Evolutionary conservation across 2,113 vertebrate genomes (phyloP).

Genomic region (Brienomyrus brachyistius): DNA sequence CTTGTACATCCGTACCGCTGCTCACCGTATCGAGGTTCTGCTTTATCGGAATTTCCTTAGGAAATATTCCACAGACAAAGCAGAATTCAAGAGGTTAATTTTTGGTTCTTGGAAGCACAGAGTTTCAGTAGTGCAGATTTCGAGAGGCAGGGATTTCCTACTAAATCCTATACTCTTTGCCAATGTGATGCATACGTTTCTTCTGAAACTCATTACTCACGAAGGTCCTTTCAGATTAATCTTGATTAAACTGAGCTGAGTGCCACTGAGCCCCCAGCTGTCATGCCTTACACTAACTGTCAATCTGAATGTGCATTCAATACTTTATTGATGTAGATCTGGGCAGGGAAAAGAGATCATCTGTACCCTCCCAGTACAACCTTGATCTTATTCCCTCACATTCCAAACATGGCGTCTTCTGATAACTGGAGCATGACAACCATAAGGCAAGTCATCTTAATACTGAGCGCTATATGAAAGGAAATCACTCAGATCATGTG

Average conservation of each 20-base stretch:
- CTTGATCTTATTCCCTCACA: background rate
- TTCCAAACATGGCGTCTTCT: background rate
- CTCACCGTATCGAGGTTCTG: background rate
- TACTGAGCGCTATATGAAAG: background rate
- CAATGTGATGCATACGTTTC: conserved; percentile 42
- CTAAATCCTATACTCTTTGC: conserved; percentile 35
- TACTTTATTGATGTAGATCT: background rate
- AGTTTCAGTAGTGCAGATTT: conserved; percentile 45
- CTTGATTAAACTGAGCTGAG: conserved; percentile 49
- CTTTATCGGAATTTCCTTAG: background rate
- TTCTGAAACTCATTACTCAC: conserved; percentile 49
- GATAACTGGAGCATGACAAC: background rate
- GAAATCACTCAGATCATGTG: background rate
- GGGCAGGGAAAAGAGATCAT: background rate
- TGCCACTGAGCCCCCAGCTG: conserved; percentile 38
- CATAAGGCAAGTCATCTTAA: background rate
- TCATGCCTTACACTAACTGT: conserved; percentile 32
- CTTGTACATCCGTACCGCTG: background rate
- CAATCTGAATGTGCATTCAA: background rate
- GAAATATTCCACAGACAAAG: conserved; percentile 7
- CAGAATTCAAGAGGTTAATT: conserved; percentile 34
- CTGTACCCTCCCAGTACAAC: background rate
- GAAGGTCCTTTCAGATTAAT: conserved; percentile 47
- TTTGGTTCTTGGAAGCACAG: conserved; percentile 34
- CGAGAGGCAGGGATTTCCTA: conserved; percentile 42